Evolutionary conservation across 2,113 vertebrate species (phyloP).

Genomic region (Collichthys lucidus): DNA sequence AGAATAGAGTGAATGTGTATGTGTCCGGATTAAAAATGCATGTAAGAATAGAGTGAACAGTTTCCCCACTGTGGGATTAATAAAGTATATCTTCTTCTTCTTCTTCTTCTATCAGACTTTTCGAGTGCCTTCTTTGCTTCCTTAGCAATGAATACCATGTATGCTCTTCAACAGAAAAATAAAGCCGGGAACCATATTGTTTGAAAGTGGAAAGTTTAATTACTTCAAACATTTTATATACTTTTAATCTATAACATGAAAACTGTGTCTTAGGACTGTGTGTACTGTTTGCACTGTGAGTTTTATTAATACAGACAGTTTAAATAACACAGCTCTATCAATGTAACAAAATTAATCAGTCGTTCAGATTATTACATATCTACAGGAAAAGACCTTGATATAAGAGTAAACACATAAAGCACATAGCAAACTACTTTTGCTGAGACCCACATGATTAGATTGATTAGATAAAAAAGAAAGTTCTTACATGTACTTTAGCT

Average conservation of each 20-base stretch:
- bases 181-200: slow-evolving; percentile 39
- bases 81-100: no score
- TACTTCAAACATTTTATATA: neutral
- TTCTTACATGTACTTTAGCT: neutral
- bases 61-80: no score
- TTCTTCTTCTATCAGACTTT: neutral
- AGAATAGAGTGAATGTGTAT: no score
- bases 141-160: neutral
- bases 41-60: no score
- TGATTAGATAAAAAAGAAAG: no score
- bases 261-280: neutral
- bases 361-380: neutral
- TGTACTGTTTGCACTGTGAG: no score
- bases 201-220: neutral
- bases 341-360: neutral
- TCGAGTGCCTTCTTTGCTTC: no score
- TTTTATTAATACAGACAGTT: neutral
- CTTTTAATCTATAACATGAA: neutral
- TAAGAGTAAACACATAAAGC: slow-evolving; percentile 1
- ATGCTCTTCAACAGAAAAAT: slow-evolving; percentile 4
- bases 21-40: no score
- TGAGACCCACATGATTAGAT: no score
- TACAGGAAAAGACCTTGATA: slow-evolving; percentile 16
- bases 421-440: neutral
- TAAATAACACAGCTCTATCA: neutral